Evolutionary conservation across 2,797 vertebrate genomes (phyloP), one percentile per base, ranked within the genome.

Genomic region (Pseudochaenichthys georgianus): DNA sequence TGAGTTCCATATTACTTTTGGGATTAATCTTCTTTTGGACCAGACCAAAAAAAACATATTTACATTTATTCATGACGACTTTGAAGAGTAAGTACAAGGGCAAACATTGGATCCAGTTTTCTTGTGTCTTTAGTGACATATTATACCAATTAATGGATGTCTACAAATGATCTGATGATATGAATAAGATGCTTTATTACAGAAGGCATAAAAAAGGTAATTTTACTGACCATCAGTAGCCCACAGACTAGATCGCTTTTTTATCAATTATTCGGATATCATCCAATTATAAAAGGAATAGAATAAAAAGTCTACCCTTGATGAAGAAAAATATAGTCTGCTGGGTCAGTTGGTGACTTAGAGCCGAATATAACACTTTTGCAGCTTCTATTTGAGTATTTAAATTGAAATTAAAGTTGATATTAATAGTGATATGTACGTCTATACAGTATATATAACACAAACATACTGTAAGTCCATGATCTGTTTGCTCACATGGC

Each of bases 391-490:
- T 38, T 38, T 38, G 38, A 38, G 38, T 38, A 38, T 38, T 38
- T 38, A 38, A 7, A 38, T 38, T 38, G 8, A 38, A 38, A 38
- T 38, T 38, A 38, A 38, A 38, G 34, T 38, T 38, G 34, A 38
- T 38, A 9, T 9, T 38, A 38, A 38, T 38, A 38, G 34, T 38
- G 34, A 38, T 38, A 38, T 38, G 34, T 38, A 38, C 8, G 34
- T 38, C 28, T 28, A 38, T 38, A 38, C 7, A 38, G 34, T 38
- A 38, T 38, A 28, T 38, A 38, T 38, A 38, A 38, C 34, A 38
- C 34, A 38, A 9, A 38, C 8, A 38, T 38, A 38, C 34, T 38
- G 34, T 38, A 38, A 96, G 66, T 94, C 94, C 77, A 96, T 95
- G 89, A 94, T 68, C 82, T 96, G 53, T 87, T 85, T 28, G 64